A percentile compares a stretch with the other conserved stretches of the same genome.
These are phyloP conservation scores for Numida meleagris DNA, from an alignment of 2,113 vertebrate species.

Conservation along the genomic window DNA sequence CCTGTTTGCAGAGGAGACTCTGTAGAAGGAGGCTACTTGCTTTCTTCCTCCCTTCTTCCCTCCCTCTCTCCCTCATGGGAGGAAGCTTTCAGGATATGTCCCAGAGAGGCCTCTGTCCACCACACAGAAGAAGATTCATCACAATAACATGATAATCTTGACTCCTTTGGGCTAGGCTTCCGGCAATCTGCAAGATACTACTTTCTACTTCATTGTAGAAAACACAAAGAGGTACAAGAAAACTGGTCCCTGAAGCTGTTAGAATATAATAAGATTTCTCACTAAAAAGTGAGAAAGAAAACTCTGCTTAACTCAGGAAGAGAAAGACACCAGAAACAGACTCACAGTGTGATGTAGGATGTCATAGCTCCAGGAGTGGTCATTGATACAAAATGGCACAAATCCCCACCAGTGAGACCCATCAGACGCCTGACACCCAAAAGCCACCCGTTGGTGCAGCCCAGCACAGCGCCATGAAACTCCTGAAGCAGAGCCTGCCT, in stretches of 20 bases:
- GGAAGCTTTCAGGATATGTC: not conserved
- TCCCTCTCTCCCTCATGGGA: not conserved
- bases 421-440: not conserved
- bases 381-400: not conserved
- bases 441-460: not conserved
- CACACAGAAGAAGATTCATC: not conserved
- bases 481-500: not conserved
- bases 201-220: not conserved
- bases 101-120: not conserved
- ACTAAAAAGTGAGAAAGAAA: not conserved
- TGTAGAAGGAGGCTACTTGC: not conserved
- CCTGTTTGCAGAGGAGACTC: constrained; percentile 20
- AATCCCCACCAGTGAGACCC: not conserved
- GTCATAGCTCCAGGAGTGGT: not conserved
- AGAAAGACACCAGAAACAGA: not conserved
- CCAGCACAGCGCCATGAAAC: not conserved
- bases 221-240: constrained; percentile 9
- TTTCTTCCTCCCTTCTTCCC: not conserved
- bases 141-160: not conserved
- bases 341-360: not conserved
- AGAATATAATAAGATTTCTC: not conserved
- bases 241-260: not conserved
- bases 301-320: not conserved
- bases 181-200: not conserved
- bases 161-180: not conserved